phyloP scores from a whole-genome alignment of 1,140 invertebrate species.

The Calliopsis andreniformis region DNA sequence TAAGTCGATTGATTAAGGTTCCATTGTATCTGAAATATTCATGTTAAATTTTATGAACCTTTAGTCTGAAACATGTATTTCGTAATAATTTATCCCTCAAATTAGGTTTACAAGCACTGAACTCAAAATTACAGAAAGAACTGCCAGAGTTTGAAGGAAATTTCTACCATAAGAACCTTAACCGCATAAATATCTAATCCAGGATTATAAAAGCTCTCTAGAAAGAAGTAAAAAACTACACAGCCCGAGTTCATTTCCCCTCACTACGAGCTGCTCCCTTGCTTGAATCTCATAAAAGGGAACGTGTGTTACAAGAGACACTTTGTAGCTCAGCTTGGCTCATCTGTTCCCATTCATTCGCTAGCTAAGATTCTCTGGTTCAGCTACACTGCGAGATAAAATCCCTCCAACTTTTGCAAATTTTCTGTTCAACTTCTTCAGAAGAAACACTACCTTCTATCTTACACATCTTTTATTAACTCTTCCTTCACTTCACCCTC shows the following conservation, averaged over 20 bases:
- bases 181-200: no score
- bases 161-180: no score
- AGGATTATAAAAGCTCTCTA: background rate
- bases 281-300: conserved; percentile 12
- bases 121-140: no score
- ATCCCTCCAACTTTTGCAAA: conserved; percentile 12
- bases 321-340: conserved; percentile 21
- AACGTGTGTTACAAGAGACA: conserved; percentile 24
- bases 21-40: no score
- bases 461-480: background rate
- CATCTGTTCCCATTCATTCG: conserved; percentile 30
- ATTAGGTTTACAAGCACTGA: no score
- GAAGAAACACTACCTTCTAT: background rate
- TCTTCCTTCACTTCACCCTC: background rate
- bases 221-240: background rate
- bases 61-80: no score
- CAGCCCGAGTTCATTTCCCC: background rate
- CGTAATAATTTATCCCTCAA: no score
- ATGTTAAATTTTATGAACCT: no score
- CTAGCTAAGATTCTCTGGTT: background rate
- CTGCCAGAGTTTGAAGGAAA: no score
- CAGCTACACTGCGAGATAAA: background rate
- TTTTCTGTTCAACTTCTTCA: conserved; percentile 13
- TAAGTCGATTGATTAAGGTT: no score
- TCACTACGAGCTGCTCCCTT: background rate